Evolutionary conservation across 2,797 vertebrate genomes (phyloP), one percentile per base, ranked within the genome.

Genomic region (Eulemur rubriventer): DNA sequence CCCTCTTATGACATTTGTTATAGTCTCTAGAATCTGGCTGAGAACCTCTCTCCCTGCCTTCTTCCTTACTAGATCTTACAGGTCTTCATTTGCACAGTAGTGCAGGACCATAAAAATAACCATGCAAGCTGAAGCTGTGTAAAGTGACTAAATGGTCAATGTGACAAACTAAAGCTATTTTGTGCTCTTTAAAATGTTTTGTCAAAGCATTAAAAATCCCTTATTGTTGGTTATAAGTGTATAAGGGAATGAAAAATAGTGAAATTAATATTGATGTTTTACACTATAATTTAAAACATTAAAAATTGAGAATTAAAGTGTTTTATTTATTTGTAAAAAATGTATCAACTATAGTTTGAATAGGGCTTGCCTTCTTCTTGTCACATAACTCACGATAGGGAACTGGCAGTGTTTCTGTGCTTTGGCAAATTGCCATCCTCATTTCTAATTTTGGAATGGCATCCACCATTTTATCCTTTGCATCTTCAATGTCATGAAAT

Each of bases 21-120:
- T 11, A 7, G 0, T 0, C n/a, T 0, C 5, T 33, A 38, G 14
- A 16, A 55, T 38, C n/a, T 55, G 72, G 43, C 43, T 33, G 13
- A 79, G 50, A 17, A 38, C n/a, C 22, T 26, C 50, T 55, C 35
- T 79, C 13, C 13, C 52, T 38, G n/a, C n/a, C 33, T 24, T 55
- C 20, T 20, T 79, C 9, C 50, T 55, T 55, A 1, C 22, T 26
- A 9, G n/a, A 26, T 26, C 76, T 38, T 13, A 55, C n/a, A 4
- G 33, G 55, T n/a, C 50, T 79, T n/a, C 24, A 24, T 55, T 79
- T 55, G 12, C 76, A 38, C 22, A 1, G 12, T 35, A 55, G 50
- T 38, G 22, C 13, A 79, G 50, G 22, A 52, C n/a, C 50, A 9
- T 17, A 16, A 26, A 55, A 79, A 38, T 38, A 33, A 26, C n/a